Evolutionary conservation across 2,888 invertebrate species (phyloP).

Genomic region (Dolomedes plantarius): DNA sequence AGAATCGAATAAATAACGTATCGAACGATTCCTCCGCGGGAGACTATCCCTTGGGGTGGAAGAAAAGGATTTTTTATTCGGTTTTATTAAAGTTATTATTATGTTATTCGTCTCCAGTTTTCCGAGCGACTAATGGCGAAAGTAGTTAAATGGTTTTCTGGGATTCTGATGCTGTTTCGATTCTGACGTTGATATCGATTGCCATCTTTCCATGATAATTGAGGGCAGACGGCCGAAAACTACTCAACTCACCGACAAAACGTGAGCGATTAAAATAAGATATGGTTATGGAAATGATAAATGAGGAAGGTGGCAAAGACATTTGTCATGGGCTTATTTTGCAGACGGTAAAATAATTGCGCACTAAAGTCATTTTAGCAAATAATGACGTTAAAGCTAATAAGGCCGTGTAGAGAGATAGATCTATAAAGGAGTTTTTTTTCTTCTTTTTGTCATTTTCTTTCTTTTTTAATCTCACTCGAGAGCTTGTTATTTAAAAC

Average conservation of each 20-base stretch:
- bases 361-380: neutral
- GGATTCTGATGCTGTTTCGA: conserved; percentile 30
- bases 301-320: neutral
- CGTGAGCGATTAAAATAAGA: conserved; percentile 28
- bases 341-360: neutral
- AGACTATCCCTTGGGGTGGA: conserved; percentile 28
- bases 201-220: conserved; percentile 5
- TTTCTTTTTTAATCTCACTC: too few relatives aligned
- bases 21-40: conserved; percentile 17
- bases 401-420: too few relatives aligned
- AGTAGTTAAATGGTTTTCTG: conserved; percentile 52
- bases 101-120: conserved; percentile 20
- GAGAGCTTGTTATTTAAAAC: too few relatives aligned
- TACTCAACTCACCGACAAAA: conserved; percentile 13
- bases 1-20: conserved; percentile 63
- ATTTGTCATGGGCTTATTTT: neutral
- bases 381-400: neutral
- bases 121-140: conserved; percentile 52
- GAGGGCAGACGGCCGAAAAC: too few relatives aligned
- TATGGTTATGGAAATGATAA: conserved; percentile 1
- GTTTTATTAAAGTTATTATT: neutral
- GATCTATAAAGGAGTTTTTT: too few relatives aligned
- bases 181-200: conserved; percentile 28
- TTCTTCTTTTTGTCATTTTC: too few relatives aligned
- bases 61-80: neutral